phyloP scores from a whole-genome alignment of 2,797 vertebrate genomes.

The Microcaecilia unicolor region DNA sequence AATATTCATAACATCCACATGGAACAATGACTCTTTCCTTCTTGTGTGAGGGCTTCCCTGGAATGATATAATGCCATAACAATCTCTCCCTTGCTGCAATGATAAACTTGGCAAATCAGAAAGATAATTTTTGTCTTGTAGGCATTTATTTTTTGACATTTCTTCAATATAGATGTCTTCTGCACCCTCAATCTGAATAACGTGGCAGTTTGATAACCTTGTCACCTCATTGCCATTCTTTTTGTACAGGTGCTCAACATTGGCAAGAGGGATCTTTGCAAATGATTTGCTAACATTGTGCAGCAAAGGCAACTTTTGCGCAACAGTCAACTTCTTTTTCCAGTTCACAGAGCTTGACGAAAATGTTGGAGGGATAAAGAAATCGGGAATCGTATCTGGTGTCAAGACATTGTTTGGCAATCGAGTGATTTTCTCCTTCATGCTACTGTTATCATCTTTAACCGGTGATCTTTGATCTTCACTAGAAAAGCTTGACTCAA shows the following conservation, averaged over 20 bases:
- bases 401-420: conserved; percentile 55
- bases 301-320: neutral
- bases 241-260: neutral
- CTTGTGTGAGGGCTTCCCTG: conserved; percentile 53
- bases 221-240: neutral
- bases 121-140: too few relatives aligned
- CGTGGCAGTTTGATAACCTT: neutral
- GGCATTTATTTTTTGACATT: neutral
- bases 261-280: neutral
- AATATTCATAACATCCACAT: conserved; percentile 34
- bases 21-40: conserved; percentile 59
- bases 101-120: conserved; percentile 3
- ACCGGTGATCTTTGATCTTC: conserved; percentile 29
- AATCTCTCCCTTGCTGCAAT: conserved; percentile 41
- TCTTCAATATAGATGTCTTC: too few relatives aligned
- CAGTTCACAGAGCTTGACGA: conserved; percentile 10
- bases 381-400: conserved; percentile 55
- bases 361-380: conserved; percentile 51
- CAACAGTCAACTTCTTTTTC: neutral
- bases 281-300: neutral
- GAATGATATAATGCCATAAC: conserved; percentile 41
- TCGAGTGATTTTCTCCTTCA: conserved; percentile 27
- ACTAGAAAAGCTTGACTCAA: conserved; percentile 40
- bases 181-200: conserved; percentile 3
- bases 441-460: conserved; percentile 16